Percentiles rank a stretch among this genome's conserved stretches.
Conservation (phyloP, 1,140 invertebrate genomes). For the Papilio glaucus region DNA sequence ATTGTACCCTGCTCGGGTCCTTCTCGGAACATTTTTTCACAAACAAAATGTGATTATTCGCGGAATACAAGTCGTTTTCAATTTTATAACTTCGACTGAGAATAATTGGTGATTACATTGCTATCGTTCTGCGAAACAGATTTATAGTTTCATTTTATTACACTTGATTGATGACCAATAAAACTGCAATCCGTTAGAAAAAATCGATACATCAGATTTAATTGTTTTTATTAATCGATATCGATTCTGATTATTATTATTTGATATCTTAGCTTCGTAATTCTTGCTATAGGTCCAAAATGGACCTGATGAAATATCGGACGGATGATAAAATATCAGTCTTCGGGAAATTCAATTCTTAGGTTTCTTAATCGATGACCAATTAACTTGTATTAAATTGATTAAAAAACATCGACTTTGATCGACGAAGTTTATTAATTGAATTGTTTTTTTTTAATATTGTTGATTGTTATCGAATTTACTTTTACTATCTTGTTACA, state of each 20-base stretch:
- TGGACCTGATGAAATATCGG: too few relatives aligned
- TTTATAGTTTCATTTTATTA: conserved; percentile 26
- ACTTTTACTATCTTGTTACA: too few relatives aligned
- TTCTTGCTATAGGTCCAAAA: background rate
- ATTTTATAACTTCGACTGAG: conserved; percentile 31
- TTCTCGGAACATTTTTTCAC: conserved; percentile 24
- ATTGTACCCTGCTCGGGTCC: background rate
- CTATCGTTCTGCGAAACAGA: conserved; percentile 13
- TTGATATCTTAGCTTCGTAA: background rate
- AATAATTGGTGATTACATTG: conserved; percentile 29
- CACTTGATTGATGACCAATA: conserved; percentile 5
- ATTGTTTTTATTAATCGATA: background rate
- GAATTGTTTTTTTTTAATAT: background rate
- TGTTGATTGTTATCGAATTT: too few relatives aligned
- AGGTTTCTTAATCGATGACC: background rate
- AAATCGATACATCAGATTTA: background rate
- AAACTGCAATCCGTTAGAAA: background rate
- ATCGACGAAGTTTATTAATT: background rate
- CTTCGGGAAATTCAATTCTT: background rate
- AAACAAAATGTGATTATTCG: conserved; percentile 30
- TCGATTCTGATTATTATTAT: background rate
- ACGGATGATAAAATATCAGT: too few relatives aligned
- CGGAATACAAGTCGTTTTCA: conserved; percentile 18
- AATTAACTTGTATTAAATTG: background rate
- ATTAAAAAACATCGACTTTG: background rate